These are phyloP conservation scores for Encarsia formosa DNA, from an alignment of 2,888 invertebrate genomes.

Conservation along the genomic window DNA sequence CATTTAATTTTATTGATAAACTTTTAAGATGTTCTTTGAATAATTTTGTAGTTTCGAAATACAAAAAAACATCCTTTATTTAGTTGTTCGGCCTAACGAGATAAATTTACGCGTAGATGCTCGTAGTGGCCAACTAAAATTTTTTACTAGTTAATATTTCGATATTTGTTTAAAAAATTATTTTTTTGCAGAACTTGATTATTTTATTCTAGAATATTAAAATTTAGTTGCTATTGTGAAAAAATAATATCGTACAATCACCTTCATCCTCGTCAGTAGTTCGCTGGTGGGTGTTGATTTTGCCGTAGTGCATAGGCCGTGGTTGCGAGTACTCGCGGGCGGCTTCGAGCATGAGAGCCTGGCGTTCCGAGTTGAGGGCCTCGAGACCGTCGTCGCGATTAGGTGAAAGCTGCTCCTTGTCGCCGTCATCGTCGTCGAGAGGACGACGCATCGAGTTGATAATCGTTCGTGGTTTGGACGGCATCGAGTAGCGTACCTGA, in stretches of 20 bases:
- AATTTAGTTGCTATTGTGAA: too few species aligned
- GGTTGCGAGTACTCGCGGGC: slow-evolving; percentile 33
- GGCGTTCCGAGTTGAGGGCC: slow-evolving; percentile 32
- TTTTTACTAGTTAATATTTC: too few species aligned
- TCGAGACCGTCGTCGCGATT: slow-evolving; percentile 31
- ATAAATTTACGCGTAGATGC: not conserved
- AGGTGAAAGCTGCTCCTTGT: slow-evolving; percentile 33
- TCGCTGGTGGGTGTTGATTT: slow-evolving; percentile 35
- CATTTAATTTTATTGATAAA: too few species aligned
- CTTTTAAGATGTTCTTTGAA: too few species aligned
- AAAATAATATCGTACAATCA: too few species aligned
- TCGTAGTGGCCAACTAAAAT: too few species aligned
- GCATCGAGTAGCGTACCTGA: slow-evolving; percentile 29
- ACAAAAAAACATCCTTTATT: too few species aligned
- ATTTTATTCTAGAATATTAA: too few species aligned
- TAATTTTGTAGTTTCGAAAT: too few species aligned
- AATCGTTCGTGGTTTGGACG: slow-evolving; percentile 26
- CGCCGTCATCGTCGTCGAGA: slow-evolving; percentile 33
- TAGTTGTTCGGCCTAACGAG: too few species aligned
- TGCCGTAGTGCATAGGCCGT: slow-evolving; percentile 37
- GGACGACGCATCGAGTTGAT: slow-evolving; percentile 19
- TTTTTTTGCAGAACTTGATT: too few species aligned
- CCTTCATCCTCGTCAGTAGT: slow-evolving; percentile 5
- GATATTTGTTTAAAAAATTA: too few species aligned
- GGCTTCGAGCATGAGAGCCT: slow-evolving; percentile 31